Evolutionary conservation across 2,888 invertebrate genomes (phyloP).

Genomic region (Thera britannica): DNA sequence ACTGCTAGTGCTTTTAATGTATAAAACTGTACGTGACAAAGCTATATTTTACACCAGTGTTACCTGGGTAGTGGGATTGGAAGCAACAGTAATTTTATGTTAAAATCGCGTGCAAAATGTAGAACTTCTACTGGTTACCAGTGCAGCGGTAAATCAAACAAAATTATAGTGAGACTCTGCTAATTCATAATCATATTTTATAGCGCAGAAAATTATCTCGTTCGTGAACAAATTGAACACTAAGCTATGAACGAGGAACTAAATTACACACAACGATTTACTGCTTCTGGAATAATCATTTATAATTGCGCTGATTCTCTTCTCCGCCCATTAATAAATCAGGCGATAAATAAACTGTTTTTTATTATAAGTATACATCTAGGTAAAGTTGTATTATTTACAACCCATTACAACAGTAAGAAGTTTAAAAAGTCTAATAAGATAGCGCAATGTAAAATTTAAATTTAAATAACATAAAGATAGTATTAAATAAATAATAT

Average conservation of each 20-base stretch:
- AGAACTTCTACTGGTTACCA: conserved; percentile 58
- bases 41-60: conserved; percentile 19
- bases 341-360: conserved; percentile 9
- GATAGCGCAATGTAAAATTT: too few relatives aligned
- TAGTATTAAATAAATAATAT: too few relatives aligned
- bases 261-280: conserved; percentile 50
- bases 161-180: conserved; percentile 62
- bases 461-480: too few relatives aligned
- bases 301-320: conserved; percentile 35
- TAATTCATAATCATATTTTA: conserved; percentile 62
- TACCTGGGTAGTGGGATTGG: conserved; percentile 44
- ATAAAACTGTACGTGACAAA: conserved; percentile 29
- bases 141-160: conserved; percentile 66
- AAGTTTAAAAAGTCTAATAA: too few relatives aligned
- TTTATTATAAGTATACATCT: not conserved
- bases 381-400: too few relatives aligned
- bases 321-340: conserved; percentile 25
- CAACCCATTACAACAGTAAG: too few relatives aligned
- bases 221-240: conserved; percentile 57
- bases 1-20: too few relatives aligned
- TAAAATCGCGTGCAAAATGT: conserved; percentile 64
- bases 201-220: conserved; percentile 64
- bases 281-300: conserved; percentile 35
- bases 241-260: conserved; percentile 43
- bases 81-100: conserved; percentile 54